Percentiles rank a stretch among this genome's conserved stretches.
These are phyloP conservation scores for Pseudochirops cupreus DNA, from an alignment of 2,797 vertebrate species.

Conservation along the genomic window DNA sequence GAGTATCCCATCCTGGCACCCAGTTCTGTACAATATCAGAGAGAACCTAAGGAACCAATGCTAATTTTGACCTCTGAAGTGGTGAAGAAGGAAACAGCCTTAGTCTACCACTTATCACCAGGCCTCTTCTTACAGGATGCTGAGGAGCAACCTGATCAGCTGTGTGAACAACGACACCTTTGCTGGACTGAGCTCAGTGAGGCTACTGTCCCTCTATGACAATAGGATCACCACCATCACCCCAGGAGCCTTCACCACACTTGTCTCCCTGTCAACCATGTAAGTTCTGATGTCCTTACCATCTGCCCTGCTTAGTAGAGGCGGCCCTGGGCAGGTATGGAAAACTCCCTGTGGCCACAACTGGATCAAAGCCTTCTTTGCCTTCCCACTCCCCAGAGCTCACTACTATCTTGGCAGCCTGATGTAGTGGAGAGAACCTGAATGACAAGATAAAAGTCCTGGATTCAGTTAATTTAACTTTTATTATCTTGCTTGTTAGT, in stretches of 20 bases:
- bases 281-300: conserved; percentile 75
- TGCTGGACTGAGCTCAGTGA: conserved; percentile 87
- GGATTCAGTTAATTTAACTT: not conserved
- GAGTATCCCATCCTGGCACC: rapidly evolving
- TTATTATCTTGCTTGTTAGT: not conserved
- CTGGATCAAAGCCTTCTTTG: not conserved
- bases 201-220: conserved; percentile 90
- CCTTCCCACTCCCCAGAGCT: not conserved
- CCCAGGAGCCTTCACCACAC: conserved; percentile 89
- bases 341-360: not conserved
- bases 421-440: not conserved
- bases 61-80: not conserved
- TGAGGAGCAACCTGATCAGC: conserved; percentile 88
- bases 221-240: conserved; percentile 89
- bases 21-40: not conserved
- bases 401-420: not conserved
- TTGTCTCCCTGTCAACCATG: conserved; percentile 90
- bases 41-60: not conserved
- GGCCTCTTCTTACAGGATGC: conserved; percentile 84
- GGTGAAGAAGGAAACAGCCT: not conserved
- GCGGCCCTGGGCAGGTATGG: not conserved
- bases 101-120: no score
- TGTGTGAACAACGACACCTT: conserved; percentile 90
- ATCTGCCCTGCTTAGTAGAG: not conserved
- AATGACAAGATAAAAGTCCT: not conserved